Evolutionary conservation across 2,113 vertebrate genomes (phyloP), one percentile per base, ranked within the genome.

Genomic region (Merops nubicus): DNA sequence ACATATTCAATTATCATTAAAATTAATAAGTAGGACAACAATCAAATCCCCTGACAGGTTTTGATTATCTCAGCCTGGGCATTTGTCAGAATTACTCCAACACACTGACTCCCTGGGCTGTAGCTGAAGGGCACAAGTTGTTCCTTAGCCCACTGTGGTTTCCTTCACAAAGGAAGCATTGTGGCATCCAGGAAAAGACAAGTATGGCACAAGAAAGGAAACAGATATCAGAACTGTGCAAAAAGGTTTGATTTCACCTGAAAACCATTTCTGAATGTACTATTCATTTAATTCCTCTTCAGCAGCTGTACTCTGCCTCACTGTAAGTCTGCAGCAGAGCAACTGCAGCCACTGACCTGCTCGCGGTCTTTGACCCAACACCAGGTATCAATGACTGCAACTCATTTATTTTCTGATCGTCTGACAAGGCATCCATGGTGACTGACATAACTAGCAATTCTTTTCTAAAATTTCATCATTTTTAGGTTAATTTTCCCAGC

Each of bases 21-120:
- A 83, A 91, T 91, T 91, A 96, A 83, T 95, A 92, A 70, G 76
- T 56, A 91, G 85, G 64, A 54, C 79, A 88, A 96, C 76, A 86
- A 90, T 28, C 47, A 91, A 96, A 92, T 95, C 93, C 85, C 93
- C 73, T n/a, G 25, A 54, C 0, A 5, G 38, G 43, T 73, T 93
- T 90, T 90, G 67, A 95, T 95, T 93, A 81, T 86, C 76, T 91
- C 59, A 68, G 31, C 13, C 85, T 56, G 60, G 51, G 23, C 64
- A 86, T 92, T 95, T 91, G 60, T 68, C 88, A 89, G 83, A 92
- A 90, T 94, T 65, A 78, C 88, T 91, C n/a, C 7, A 22, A 86
- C 56, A 83, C 57, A 53, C 7, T 3, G 72, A 67, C 50, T 51
- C 82, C 42, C 0, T 3, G 6, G 17, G 47, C 43, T 91, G 72